Conservation (phyloP, 2,113 vertebrate species). For the Psettodes erumei region DNA sequence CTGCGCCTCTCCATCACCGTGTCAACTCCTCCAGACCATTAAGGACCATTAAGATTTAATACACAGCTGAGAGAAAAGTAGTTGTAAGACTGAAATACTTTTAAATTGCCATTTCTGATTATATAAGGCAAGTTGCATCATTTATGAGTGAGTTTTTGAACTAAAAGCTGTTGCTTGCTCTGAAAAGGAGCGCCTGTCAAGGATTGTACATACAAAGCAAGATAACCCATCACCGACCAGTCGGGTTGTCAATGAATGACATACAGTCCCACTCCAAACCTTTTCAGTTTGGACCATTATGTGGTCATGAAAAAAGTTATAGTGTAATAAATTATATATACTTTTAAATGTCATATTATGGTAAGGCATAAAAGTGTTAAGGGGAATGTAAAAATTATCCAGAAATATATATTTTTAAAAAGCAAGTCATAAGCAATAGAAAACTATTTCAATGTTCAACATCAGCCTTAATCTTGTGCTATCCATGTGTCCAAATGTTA, state of each 20-base stretch:
- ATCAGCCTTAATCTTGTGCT: neutral
- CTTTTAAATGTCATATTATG: too few relatives aligned
- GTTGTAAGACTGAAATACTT: constrained; percentile 37
- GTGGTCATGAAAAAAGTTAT: too few relatives aligned
- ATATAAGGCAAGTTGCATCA: constrained; percentile 42
- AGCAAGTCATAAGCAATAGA: too few relatives aligned
- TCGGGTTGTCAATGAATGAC: too few relatives aligned
- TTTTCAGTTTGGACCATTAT: too few relatives aligned
- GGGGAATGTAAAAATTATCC: too few relatives aligned
- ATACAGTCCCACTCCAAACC: too few relatives aligned
- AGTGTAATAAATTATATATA: too few relatives aligned
- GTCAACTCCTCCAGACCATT: constrained; percentile 25
- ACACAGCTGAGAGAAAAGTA: constrained; percentile 29
- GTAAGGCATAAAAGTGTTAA: too few relatives aligned
- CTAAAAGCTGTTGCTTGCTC: constrained; percentile 12
- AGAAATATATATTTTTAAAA: too few relatives aligned
- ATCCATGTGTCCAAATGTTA: neutral
- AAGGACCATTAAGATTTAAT: constrained; percentile 57
- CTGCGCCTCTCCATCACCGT: constrained; percentile 8
- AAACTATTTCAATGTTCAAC: neutral
- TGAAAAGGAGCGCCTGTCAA: neutral
- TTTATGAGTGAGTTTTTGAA: constrained; percentile 40
- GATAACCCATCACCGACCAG: too few relatives aligned
- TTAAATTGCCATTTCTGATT: constrained; percentile 45
- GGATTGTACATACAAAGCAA: too few relatives aligned